Conservation (phyloP, 2,113 vertebrate species). For the Pseudolaguvia tuberculata region DNA sequence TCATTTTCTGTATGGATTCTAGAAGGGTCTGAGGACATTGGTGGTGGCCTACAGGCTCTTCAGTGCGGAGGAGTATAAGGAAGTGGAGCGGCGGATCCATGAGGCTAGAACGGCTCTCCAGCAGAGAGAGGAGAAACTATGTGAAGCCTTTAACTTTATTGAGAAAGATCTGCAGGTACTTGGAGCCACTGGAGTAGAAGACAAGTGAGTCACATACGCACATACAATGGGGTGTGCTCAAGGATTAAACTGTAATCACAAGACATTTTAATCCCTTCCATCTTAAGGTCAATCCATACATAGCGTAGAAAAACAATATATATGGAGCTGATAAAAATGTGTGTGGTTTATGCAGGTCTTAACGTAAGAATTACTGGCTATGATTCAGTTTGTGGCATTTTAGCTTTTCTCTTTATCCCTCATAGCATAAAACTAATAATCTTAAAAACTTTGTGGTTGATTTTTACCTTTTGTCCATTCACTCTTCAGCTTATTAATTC, state of each 20-base stretch:
- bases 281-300: background rate
- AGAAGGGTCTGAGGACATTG: slow-evolving; percentile 94
- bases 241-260: slow-evolving; percentile 6
- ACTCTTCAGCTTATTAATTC: no score
- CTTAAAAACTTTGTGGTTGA: background rate
- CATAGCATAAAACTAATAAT: no score
- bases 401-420: background rate
- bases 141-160: slow-evolving; percentile 81
- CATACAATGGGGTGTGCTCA: background rate
- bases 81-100: slow-evolving; percentile 75
- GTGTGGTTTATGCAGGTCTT: background rate
- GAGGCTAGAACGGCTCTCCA: slow-evolving; percentile 90
- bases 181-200: slow-evolving; percentile 95
- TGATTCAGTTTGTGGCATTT: background rate
- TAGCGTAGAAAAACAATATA: background rate
- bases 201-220: slow-evolving; percentile 74
- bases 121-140: slow-evolving; percentile 82
- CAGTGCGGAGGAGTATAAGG: slow-evolving; percentile 79
- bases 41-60: slow-evolving; percentile 88
- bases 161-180: slow-evolving; percentile 89
- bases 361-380: background rate
- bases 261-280: background rate
- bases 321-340: background rate
- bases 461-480: background rate
- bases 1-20: background rate